A percentile compares a stretch with the other conserved stretches of the same genome.
phyloP scores from a whole-genome alignment of 2,888 invertebrate species.

The Alloscopus bannaensis region DNA sequence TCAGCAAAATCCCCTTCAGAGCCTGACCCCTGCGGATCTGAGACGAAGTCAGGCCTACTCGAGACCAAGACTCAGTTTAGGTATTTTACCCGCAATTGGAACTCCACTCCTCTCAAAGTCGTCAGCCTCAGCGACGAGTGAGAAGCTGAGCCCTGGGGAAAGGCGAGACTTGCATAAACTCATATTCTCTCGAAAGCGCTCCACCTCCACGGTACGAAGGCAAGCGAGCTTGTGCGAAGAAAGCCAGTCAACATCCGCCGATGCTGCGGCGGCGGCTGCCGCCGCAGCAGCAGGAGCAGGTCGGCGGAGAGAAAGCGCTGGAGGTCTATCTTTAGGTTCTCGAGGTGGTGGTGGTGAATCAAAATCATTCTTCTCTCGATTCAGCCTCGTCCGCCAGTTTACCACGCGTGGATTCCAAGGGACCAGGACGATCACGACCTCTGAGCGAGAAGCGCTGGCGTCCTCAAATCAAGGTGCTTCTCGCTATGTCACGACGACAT shows the following conservation, averaged over 20 bases:
- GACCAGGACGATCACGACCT: not conserved
- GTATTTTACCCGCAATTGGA: slow-evolving; percentile 31
- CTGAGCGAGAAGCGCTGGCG: not conserved
- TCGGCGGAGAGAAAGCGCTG: slow-evolving; percentile 70
- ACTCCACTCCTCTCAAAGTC: not conserved
- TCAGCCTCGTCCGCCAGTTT: slow-evolving; percentile 71
- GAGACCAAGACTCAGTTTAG: slow-evolving; percentile 58
- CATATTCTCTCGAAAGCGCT: slow-evolving; percentile 62
- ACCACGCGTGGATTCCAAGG: slow-evolving; percentile 41
- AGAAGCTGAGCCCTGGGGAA: slow-evolving; percentile 69
- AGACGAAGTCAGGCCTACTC: not conserved
- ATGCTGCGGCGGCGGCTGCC: slow-evolving; percentile 24
- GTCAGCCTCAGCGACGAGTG: slow-evolving; percentile 16
- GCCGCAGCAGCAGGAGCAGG: slow-evolving; percentile 15
- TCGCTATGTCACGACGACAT: not conserved
- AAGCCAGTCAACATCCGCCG: too few relatives aligned
- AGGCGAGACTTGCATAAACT: slow-evolving; percentile 64
- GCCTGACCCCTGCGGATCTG: slow-evolving; percentile 40
- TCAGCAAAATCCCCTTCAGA: slow-evolving; percentile 31
- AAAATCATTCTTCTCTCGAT: slow-evolving; percentile 70
- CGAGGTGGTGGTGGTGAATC: slow-evolving; percentile 15
- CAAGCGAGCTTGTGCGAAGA: slow-evolving; percentile 71
- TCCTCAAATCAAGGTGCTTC: not conserved
- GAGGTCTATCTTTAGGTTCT: slow-evolving; percentile 47
- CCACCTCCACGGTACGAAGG: slow-evolving; percentile 57